Conservation (phyloP, 1,140 invertebrate genomes). For the Heliothis virescens region DNA sequence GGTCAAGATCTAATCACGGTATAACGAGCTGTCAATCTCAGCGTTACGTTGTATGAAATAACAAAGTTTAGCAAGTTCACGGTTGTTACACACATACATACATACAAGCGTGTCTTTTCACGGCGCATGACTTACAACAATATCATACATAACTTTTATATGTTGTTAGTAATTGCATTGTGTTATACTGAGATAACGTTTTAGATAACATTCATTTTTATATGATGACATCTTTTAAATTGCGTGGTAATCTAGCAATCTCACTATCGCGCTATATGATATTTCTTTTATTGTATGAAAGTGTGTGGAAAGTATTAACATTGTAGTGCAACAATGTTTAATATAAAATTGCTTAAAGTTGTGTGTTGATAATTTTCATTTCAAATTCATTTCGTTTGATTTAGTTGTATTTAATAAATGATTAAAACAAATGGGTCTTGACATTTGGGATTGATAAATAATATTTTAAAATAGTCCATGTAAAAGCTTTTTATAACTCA, state of each 20-base stretch:
- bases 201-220: slow-evolving; percentile 23
- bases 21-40: slow-evolving; percentile 41
- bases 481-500: too few relatives aligned
- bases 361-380: too few relatives aligned
- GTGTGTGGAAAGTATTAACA: neutral
- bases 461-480: too few relatives aligned
- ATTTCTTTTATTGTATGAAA: neutral
- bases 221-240: slow-evolving; percentile 9
- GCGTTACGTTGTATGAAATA: slow-evolving; percentile 47
- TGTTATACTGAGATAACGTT: slow-evolving; percentile 1
- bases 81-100: slow-evolving; percentile 22
- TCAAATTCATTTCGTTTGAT: too few relatives aligned
- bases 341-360: too few relatives aligned
- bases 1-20: slow-evolving; percentile 37
- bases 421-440: too few relatives aligned
- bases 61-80: slow-evolving; percentile 40
- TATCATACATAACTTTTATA: slow-evolving; percentile 29
- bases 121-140: slow-evolving; percentile 22
- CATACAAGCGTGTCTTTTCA: slow-evolving; percentile 15
- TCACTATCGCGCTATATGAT: neutral
- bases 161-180: slow-evolving; percentile 8
- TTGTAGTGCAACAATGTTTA: too few relatives aligned
- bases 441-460: too few relatives aligned
- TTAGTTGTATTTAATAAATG: too few relatives aligned
- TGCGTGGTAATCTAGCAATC: slow-evolving; percentile 7